These are phyloP conservation scores for Zoanthus sociatus DNA, from an alignment of 92 coral and sea anemone genomes.

Conservation along the genomic window DNA sequence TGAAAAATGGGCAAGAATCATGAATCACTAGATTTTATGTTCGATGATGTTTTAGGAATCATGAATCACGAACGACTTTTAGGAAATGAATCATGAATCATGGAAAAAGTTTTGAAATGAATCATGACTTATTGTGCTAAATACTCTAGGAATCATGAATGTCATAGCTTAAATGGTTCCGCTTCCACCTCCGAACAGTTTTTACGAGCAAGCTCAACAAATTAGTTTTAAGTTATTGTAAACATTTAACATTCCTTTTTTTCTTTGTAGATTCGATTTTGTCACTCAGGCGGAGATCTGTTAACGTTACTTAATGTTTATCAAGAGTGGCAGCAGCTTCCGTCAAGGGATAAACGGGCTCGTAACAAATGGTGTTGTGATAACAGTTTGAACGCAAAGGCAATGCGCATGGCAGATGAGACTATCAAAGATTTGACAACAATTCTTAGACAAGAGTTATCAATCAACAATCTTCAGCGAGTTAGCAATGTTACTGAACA, in stretches of 20 bases:
- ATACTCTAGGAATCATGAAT: no score
- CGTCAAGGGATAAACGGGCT: slow-evolving; percentile 39
- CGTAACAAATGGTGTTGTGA: slow-evolving; percentile 84
- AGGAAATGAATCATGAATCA: no score
- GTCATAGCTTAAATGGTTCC: no score
- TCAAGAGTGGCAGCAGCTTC: slow-evolving; percentile 62
- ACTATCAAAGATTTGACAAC: slow-evolving; percentile 82
- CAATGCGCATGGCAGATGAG: slow-evolving; percentile 89
- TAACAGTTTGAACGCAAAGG: slow-evolving; percentile 89
- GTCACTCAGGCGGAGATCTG: slow-evolving; percentile 90
- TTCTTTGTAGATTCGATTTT: slow-evolving; percentile 67
- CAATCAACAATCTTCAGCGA: slow-evolving; percentile 25
- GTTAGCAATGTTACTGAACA: slow-evolving; percentile 1
- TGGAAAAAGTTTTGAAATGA: no score
- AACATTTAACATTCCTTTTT: neutral
- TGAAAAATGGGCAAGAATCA: no score
- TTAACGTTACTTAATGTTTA: slow-evolving; percentile 85
- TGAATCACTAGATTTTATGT: no score
- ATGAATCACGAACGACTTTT: no score
- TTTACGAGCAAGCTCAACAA: neutral
- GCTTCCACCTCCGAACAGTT: no score
- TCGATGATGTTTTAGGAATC: no score
- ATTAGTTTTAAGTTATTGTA: neutral
- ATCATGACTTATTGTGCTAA: no score
- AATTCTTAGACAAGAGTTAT: slow-evolving; percentile 66